Evolutionary conservation across 2,888 invertebrate genomes (phyloP).

Genomic region (Teleogryllus oceanicus): DNA sequence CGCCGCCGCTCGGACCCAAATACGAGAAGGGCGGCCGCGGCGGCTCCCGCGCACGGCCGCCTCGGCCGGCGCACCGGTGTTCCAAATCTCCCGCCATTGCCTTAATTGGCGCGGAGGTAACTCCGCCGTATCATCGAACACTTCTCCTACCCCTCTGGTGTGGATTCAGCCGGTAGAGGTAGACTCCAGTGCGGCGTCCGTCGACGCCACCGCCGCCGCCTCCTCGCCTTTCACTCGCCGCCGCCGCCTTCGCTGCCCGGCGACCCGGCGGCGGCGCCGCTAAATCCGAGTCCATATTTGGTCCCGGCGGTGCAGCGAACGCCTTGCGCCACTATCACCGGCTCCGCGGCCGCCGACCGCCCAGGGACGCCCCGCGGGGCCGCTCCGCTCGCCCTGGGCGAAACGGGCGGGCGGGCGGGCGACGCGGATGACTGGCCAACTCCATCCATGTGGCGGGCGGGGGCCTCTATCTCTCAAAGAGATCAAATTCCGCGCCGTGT

Average conservation of each 20-base stretch:
- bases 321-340: slow-evolving; percentile 18
- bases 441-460: no score
- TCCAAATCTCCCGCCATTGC: neutral
- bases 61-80: neutral
- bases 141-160: neutral
- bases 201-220: neutral
- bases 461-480: no score
- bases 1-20: neutral
- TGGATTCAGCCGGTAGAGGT: neutral
- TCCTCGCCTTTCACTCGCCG: neutral
- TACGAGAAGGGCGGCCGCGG: neutral
- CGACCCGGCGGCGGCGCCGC: neutral
- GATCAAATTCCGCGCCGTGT: no score
- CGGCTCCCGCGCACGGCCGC: neutral
- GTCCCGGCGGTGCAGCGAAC: neutral
- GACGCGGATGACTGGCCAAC: neutral
- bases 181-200: neutral
- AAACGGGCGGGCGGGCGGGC: neutral
- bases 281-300: slow-evolving; percentile 6
- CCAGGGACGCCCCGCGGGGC: neutral
- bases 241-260: neutral
- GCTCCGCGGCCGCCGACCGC: neutral
- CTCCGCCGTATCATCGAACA: neutral
- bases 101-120: neutral
- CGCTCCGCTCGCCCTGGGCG: neutral